These are phyloP conservation scores for Loripinus fragilis DNA, from an alignment of 2,888 invertebrate genomes.

Conservation along the genomic window DNA sequence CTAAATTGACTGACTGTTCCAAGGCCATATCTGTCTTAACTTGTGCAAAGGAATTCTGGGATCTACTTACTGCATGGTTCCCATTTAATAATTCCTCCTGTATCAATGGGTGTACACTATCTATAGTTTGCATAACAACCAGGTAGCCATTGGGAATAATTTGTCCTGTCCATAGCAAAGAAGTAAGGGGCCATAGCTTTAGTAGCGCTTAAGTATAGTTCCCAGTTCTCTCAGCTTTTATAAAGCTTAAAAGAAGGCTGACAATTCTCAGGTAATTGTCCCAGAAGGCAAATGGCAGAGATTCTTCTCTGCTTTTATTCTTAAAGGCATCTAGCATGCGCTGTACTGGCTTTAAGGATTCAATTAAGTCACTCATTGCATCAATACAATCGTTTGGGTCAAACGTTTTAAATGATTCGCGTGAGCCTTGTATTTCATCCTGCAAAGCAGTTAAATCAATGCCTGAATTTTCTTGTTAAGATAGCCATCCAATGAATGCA, in stretches of 20 bases:
- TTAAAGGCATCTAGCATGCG: too few relatives aligned
- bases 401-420: too few relatives aligned
- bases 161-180: slow-evolving; percentile 6
- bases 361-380: too few relatives aligned
- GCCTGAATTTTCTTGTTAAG: neutral
- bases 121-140: neutral
- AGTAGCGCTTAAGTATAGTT: neutral
- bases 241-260: neutral
- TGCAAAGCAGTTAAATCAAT: neutral
- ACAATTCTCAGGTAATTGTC: neutral
- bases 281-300: neutral
- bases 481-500: neutral
- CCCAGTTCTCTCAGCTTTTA: slow-evolving; percentile 2
- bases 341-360: too few relatives aligned
- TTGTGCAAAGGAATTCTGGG: slow-evolving; percentile 4
- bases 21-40: slow-evolving; percentile 12
- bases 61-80: slow-evolving; percentile 16
- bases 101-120: neutral
- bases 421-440: neutral
- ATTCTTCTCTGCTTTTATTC: too few relatives aligned
- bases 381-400: neutral
- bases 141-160: slow-evolving; percentile 3
- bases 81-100: slow-evolving; percentile 2
- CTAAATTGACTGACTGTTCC: neutral
- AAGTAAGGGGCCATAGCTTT: neutral